Evolutionary conservation across 2,113 vertebrate species (phyloP).

Genomic region (Haemorhous mexicanus): DNA sequence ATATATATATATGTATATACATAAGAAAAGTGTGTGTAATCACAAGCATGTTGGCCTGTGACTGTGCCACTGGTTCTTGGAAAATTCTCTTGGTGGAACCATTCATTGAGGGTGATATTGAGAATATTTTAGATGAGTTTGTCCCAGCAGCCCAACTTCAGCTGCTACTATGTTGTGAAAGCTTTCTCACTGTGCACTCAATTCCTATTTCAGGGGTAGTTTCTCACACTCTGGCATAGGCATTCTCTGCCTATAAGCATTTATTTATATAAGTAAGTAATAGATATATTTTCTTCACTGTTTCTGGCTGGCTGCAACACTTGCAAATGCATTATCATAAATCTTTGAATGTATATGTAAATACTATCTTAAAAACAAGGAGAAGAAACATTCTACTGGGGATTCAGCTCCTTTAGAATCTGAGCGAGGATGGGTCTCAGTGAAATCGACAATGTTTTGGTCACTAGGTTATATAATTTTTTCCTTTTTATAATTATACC

Average conservation of each 20-base stretch:
- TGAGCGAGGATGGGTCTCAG: not conserved
- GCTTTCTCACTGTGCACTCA: not conserved
- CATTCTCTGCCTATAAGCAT: not conserved
- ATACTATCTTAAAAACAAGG: not conserved
- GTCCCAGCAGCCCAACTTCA: not conserved
- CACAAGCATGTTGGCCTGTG: fast-evolving
- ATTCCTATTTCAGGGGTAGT: not conserved
- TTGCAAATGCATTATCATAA: not conserved
- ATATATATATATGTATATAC: not conserved
- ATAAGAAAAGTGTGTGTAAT: not conserved
- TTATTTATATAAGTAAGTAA: not conserved
- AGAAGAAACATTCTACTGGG: not conserved
- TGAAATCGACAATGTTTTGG: not conserved
- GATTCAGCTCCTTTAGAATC: not conserved
- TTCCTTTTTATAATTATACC: not conserved
- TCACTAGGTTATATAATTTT: not conserved
- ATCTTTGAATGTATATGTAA: not conserved
- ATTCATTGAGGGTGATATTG: not conserved
- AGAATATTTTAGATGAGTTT: not conserved
- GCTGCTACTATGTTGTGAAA: not conserved
- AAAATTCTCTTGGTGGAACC: not conserved
- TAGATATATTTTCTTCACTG: not conserved
- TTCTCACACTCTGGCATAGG: not conserved
- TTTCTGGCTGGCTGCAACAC: not conserved
- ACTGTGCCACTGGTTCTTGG: not conserved